Conservation (phyloP, 2,888 invertebrate genomes). For the Trimorus sp. region DNA sequence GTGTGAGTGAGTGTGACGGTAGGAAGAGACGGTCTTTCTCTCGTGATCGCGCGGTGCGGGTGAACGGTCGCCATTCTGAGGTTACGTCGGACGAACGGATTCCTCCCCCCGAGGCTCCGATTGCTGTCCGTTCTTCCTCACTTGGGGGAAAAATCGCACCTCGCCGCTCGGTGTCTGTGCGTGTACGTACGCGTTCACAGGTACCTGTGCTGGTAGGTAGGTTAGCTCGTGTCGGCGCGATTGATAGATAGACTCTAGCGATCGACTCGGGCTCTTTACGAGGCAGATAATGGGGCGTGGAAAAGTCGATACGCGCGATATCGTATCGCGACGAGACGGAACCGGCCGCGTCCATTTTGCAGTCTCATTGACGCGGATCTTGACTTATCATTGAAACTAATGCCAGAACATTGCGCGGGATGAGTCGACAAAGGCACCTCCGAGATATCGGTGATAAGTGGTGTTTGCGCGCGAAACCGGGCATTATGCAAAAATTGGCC, state of each 20-base stretch:
- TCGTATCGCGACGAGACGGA: constrained; percentile 50
- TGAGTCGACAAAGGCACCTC: constrained; percentile 56
- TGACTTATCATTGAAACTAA: constrained; percentile 62
- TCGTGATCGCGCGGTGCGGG: constrained; percentile 34
- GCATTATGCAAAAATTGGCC: constrained; percentile 57
- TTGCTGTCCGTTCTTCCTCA: constrained; percentile 37
- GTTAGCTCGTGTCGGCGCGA: constrained; percentile 52
- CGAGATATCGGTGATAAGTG: constrained; percentile 56
- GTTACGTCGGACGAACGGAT: constrained; percentile 49
- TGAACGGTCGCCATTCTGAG: constrained; percentile 49
- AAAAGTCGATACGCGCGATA: constrained; percentile 57
- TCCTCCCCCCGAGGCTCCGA: constrained; percentile 42
- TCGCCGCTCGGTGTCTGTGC: constrained; percentile 18
- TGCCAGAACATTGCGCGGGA: constrained; percentile 54
- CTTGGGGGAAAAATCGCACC: constrained; percentile 48
- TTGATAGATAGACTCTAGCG: constrained; percentile 54
- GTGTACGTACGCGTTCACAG: background rate
- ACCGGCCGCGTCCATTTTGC: constrained; percentile 50
- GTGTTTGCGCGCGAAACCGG: constrained; percentile 53
- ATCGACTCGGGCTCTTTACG: constrained; percentile 48
- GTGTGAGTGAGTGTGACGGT: constrained; percentile 11
- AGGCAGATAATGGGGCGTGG: constrained; percentile 50
- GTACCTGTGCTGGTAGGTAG: constrained; percentile 9
- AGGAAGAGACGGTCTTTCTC: constrained; percentile 30
- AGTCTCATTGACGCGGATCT: constrained; percentile 61